Evolutionary conservation across 2,797 vertebrate species (phyloP).

Genomic region (Betta splendens): DNA sequence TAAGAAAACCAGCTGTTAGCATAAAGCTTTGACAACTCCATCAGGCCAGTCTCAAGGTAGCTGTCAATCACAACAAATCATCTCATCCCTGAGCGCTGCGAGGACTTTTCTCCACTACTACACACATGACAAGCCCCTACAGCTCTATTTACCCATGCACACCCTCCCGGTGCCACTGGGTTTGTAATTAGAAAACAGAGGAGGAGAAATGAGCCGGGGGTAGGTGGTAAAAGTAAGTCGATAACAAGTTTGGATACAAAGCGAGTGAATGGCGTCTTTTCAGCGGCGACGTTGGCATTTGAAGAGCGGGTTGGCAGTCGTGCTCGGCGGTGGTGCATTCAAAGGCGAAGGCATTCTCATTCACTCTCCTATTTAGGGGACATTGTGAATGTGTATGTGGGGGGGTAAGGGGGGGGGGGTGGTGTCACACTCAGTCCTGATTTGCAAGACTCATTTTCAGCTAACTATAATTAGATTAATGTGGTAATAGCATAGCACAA

Average conservation of each 20-base stretch:
- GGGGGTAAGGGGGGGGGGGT: conserved; percentile 26
- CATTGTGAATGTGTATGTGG: conserved; percentile 53
- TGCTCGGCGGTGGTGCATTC: conserved; percentile 75
- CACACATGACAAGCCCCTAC: conserved; percentile 93
- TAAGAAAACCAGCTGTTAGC: conserved; percentile 85
- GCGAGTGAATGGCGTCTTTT: conserved; percentile 78
- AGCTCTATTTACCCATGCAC: conserved; percentile 95
- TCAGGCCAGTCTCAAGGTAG: conserved; percentile 98
- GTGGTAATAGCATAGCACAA: conserved; percentile 88
- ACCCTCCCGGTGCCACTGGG: conserved; percentile 86
- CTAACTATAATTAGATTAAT: conserved; percentile 98
- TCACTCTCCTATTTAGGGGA: conserved; percentile 83
- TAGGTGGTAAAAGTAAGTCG: conserved; percentile 62
- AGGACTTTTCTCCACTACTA: conserved; percentile 88
- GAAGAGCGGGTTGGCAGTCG: conserved; percentile 84
- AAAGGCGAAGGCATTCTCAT: conserved; percentile 88
- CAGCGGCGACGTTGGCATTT: conserved; percentile 75
- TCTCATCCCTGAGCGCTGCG: conserved; percentile 90
- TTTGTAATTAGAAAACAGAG: conserved; percentile 89
- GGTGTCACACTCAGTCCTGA: conserved; percentile 49
- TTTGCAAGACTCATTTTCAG: conserved; percentile 87
- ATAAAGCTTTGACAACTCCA: conserved; percentile 95
- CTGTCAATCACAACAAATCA: conserved; percentile 98
- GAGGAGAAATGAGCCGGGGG: conserved; percentile 50
- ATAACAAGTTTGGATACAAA: conserved; percentile 91